Percentiles rank a stretch among this genome's conserved stretches.
Evolutionary conservation across 2,113 vertebrate species (phyloP).

Genomic region (Tragelaphus imberbis): DNA sequence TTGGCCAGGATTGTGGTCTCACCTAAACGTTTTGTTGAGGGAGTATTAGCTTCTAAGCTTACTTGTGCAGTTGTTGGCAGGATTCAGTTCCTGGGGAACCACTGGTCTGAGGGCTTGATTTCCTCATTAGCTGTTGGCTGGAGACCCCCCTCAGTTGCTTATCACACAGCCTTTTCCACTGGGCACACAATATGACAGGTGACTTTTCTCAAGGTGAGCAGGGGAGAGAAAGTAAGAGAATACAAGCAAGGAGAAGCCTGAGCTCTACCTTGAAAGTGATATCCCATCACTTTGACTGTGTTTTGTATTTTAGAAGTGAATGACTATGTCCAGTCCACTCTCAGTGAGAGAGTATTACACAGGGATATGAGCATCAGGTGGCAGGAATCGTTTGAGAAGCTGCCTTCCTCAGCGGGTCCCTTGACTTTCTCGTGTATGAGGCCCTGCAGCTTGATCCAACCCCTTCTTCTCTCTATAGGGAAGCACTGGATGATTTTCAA

Average conservation of each 20-base stretch:
- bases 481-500: constrained; percentile 26
- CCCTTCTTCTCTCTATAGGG: constrained; percentile 9
- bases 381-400: neutral
- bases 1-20: neutral
- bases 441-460: constrained; percentile 17
- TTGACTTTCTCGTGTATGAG: neutral
- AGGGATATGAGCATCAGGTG: neutral
- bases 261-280: neutral
- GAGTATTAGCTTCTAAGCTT: neutral
- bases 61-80: neutral
- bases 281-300: neutral
- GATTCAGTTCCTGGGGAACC: neutral
- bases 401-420: neutral
- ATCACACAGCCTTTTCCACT: neutral
- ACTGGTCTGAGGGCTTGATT: neutral
- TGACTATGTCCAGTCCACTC: neutral
- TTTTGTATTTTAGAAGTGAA: constrained; percentile 22
- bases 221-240: neutral
- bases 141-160: neutral
- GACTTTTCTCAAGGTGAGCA: neutral
- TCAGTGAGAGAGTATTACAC: neutral
- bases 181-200: neutral
- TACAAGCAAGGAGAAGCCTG: neutral
- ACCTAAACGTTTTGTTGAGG: neutral
- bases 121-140: neutral